Base-by-base conservation (phyloP, 2,113 vertebrate species). In the Rattus rattus region DNA sequence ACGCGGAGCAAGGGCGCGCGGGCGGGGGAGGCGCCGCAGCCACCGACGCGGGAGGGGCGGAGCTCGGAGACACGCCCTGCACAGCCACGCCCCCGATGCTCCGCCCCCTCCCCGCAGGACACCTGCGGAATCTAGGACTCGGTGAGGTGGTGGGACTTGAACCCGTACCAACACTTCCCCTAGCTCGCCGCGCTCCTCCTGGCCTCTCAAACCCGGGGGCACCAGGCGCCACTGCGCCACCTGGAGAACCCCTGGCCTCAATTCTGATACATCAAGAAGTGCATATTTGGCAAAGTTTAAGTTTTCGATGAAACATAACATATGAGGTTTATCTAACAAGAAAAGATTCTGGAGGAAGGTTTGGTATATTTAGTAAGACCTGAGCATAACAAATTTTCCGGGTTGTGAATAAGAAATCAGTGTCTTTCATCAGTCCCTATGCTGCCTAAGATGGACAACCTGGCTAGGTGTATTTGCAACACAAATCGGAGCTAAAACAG, bases 1-100 rank as follows among this genome's bases (percentile, higher is more conserved):
- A 65, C 39, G 94, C 56, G 7, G 73, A 77, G 75, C 56, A n/a
- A 49, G 54, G n/a, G 39, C 33, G 67, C 92, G 92, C 77, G 63
- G 93, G 94, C 94, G 94, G 91, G 97, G 36, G 92, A 95, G 85
- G 96, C 76, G n/a, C 79, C 10, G 90, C 86, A 80, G 93, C 94
- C 84, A 77, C 83, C 85, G 36, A 90, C 69, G 30, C 22, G 69
- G n/a, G 77, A 39, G 87, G 79, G 90, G 87, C 88, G 94, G 97
- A 97, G 97, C 96, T 94, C 94, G 85, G 97, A 94, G 95, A 92
- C 96, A 91, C 95, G 96, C 97, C 81, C 94, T 89, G 69, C 88
- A 61, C 12, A 56, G 90, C 20, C n/a, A 72, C 81, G 75, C 97
- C 96, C 92, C 69, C 47, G 72, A 63, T 54, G 69, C 81, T 11